Percentiles rank a stretch among this genome's conserved stretches.
Evolutionary conservation across 2,888 invertebrate species (phyloP).

Genomic region (Apamea monoglypha): DNA sequence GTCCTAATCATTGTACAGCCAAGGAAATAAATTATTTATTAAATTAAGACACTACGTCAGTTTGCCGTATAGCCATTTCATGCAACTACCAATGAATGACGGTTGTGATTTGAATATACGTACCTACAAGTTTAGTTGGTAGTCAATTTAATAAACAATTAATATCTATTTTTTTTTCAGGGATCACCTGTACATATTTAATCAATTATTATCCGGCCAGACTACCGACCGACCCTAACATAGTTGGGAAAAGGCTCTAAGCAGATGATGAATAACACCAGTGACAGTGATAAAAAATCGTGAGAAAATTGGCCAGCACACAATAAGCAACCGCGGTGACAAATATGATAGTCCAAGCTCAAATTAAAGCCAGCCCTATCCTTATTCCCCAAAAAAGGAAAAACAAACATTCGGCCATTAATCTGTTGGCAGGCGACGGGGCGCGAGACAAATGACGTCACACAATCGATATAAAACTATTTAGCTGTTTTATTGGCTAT

Average conservation of each 20-base stretch:
- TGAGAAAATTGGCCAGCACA: neutral
- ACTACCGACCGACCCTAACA: too few species aligned
- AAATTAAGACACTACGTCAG: neutral
- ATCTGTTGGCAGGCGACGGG: slow-evolving; percentile 72
- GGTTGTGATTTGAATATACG: neutral
- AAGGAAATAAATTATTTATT: neutral
- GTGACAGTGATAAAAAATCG: neutral
- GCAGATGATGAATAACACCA: neutral
- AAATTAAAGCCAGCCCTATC: slow-evolving; percentile 28
- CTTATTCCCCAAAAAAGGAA: slow-evolving; percentile 28
- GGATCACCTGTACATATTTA: neutral
- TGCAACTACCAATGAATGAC: neutral
- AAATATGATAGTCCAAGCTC: neutral
- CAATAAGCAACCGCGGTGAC: neutral
- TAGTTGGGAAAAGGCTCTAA: too few species aligned
- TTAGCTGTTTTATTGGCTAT: slow-evolving; percentile 80
- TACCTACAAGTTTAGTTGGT: neutral
- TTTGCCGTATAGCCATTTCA: neutral
- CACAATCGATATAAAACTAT: slow-evolving; percentile 80
- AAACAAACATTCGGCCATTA: slow-evolving; percentile 67
- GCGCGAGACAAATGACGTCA: slow-evolving; percentile 80
- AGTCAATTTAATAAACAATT: neutral
- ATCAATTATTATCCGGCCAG: neutral
- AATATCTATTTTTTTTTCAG: neutral
- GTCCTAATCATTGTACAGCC: neutral